These are phyloP conservation scores for Anoplolepis gracilipes DNA, from an alignment of 1,140 invertebrate genomes.

Conservation along the genomic window DNA sequence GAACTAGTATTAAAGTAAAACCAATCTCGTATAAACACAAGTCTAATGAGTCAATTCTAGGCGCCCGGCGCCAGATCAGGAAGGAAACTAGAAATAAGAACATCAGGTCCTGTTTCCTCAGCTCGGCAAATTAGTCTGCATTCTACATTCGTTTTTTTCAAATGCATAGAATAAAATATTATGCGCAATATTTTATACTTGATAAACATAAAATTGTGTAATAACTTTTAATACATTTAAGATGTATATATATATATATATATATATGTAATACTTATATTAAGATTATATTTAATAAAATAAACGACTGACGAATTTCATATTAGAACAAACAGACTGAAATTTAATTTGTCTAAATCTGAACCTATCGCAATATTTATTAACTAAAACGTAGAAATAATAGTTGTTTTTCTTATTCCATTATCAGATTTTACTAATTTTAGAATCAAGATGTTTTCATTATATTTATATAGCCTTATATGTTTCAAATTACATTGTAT, in stretches of 20 bases:
- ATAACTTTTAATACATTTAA: not conserved
- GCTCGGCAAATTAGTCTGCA: not conserved
- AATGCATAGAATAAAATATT: not conserved
- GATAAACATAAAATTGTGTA: not conserved
- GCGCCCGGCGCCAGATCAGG: not conserved
- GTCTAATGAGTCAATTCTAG: constrained; percentile 18
- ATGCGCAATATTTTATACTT: not conserved
- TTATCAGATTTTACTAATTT: too few species aligned
- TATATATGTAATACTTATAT: not conserved
- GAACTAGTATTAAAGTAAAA: not conserved
- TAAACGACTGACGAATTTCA: not conserved
- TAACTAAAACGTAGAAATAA: not conserved
- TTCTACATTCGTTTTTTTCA: not conserved
- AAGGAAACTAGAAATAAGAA: constrained; percentile 5
- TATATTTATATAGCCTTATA: not conserved
- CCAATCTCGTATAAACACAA: not conserved
- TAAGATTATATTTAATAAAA: not conserved
- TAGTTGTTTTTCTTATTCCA: too few species aligned
- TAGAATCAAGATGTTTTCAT: too few species aligned
- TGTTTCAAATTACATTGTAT: not conserved
- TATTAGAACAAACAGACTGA: not conserved
- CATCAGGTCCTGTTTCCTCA: too few species aligned
- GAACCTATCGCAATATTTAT: not conserved
- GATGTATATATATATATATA: too few species aligned
- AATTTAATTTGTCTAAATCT: not conserved